A percentile compares a stretch with the other conserved stretches of the same genome.
Evolutionary conservation across 1,140 invertebrate genomes (phyloP).

Genomic region (Megalopta genalis): DNA sequence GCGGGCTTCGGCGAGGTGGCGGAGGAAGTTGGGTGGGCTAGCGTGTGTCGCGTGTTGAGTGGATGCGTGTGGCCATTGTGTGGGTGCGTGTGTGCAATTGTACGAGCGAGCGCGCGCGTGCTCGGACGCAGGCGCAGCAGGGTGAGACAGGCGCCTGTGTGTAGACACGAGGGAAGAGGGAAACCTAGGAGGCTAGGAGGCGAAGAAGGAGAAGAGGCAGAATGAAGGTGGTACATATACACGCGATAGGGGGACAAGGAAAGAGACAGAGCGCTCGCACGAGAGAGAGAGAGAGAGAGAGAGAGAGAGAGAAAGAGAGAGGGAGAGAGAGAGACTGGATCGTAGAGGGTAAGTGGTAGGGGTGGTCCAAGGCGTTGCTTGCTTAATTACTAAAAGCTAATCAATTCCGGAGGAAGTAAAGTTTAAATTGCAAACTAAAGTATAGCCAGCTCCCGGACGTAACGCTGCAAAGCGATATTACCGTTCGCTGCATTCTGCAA

Average conservation of each 20-base stretch:
- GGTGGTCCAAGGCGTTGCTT: conserved; percentile 76
- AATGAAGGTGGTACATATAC: conserved; percentile 44
- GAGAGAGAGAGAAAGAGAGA: conserved; percentile 25
- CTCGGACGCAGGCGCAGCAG: conserved; percentile 30
- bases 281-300: not conserved
- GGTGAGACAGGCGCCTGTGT: conserved; percentile 1
- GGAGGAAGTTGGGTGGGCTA: conserved; percentile 47
- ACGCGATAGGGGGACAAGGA: conserved; percentile 33
- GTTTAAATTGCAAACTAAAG: conserved; percentile 82
- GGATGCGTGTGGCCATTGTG: conserved; percentile 28
- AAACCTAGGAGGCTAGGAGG: conserved; percentile 30
- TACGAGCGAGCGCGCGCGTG: conserved; percentile 21
- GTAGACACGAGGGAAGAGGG: conserved; percentile 55
- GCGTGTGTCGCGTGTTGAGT: conserved; percentile 46
- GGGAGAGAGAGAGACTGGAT: conserved; percentile 27
- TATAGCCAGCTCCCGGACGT: conserved; percentile 77
- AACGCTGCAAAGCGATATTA: conserved; percentile 79
- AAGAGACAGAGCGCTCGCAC: not conserved
- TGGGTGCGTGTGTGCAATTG: conserved; percentile 36
- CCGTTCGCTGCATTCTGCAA: conserved; percentile 80
- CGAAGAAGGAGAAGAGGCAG: conserved; percentile 40
- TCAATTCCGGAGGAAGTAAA: conserved; percentile 81
- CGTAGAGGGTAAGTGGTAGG: conserved; percentile 41
- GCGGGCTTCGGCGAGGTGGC: conserved; percentile 9
- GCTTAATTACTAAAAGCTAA: conserved; percentile 82